Conservation (phyloP, 2,113 vertebrate genomes). For the Leptobrachium leishanense region DNA sequence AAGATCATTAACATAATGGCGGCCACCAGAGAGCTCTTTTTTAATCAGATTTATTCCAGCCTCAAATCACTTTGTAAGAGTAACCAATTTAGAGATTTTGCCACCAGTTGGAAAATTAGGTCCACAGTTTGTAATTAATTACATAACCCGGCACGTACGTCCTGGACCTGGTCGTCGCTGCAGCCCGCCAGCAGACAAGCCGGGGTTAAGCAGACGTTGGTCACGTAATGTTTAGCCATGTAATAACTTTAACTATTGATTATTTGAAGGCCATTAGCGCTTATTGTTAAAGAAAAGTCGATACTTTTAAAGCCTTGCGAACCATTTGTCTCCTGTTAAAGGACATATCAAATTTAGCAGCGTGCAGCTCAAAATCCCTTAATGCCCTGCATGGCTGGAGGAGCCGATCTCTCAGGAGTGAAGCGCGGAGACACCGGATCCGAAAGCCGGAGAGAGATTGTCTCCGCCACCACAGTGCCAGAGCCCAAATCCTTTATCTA, state of each 20-base stretch:
- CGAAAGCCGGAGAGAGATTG: neutral
- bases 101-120: too few relatives aligned
- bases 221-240: slow-evolving; percentile 71
- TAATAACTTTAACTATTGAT: slow-evolving; percentile 92
- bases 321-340: slow-evolving; percentile 91
- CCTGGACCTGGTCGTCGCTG: neutral
- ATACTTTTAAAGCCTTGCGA: slow-evolving; percentile 84
- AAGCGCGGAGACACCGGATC: slow-evolving; percentile 21
- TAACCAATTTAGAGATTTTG: too few relatives aligned
- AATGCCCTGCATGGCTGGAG: slow-evolving; percentile 57
- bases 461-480: slow-evolving; percentile 8
- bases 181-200: slow-evolving; percentile 40
- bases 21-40: too few relatives aligned
- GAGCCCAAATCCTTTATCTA: slow-evolving; percentile 20
- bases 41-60: too few relatives aligned
- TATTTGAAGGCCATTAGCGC: slow-evolving; percentile 91
- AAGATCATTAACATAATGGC: too few relatives aligned
- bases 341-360: slow-evolving; percentile 84
- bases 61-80: too few relatives aligned
- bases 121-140: too few relatives aligned
- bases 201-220: slow-evolving; percentile 60
- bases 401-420: slow-evolving; percentile 40
- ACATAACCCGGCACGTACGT: too few relatives aligned
- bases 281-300: slow-evolving; percentile 95
- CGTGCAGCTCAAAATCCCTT: slow-evolving; percentile 77